phyloP scores from a whole-genome alignment of 1,140 invertebrate species.

The Stegodyphus dumicola region DNA sequence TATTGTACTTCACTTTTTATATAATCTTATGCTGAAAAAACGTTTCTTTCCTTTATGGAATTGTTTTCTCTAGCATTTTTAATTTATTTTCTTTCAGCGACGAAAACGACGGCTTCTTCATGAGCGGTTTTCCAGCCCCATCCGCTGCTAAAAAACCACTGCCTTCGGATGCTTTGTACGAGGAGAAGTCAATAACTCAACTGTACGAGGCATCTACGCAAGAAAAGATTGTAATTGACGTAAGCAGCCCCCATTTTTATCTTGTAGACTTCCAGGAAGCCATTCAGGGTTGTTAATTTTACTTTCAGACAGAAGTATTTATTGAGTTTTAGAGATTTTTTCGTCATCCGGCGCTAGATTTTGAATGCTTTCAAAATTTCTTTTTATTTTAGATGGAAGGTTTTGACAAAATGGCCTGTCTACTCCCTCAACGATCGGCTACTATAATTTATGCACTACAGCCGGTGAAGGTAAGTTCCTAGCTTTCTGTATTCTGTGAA shows the following conservation, averaged over 20 bases:
- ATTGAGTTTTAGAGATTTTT: too few species aligned
- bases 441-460: conserved; percentile 78
- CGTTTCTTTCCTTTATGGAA: too few species aligned
- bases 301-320: too few species aligned
- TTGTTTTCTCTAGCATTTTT: neutral
- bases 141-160: conserved; percentile 65
- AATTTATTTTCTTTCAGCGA: conserved; percentile 61
- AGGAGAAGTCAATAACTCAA: conserved; percentile 71
- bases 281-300: too few species aligned
- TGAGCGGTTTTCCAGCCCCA: conserved; percentile 63
- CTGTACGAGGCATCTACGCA: conserved; percentile 74
- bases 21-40: too few species aligned
- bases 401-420: conserved; percentile 77
- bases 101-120: conserved; percentile 67
- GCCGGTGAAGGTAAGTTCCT: conserved; percentile 71
- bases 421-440: conserved; percentile 78
- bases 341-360: too few species aligned
- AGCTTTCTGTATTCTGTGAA: too few species aligned
- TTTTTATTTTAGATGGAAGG: conserved; percentile 69
- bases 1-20: too few species aligned
- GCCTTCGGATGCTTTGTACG: conserved; percentile 67
- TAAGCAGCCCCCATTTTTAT: conserved; percentile 64
- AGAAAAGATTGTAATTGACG: conserved; percentile 75
- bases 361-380: neutral
- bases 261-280: neutral